These are phyloP conservation scores for Microplitis mediator DNA, from an alignment of 1,140 invertebrate genomes.

Conservation along the genomic window DNA sequence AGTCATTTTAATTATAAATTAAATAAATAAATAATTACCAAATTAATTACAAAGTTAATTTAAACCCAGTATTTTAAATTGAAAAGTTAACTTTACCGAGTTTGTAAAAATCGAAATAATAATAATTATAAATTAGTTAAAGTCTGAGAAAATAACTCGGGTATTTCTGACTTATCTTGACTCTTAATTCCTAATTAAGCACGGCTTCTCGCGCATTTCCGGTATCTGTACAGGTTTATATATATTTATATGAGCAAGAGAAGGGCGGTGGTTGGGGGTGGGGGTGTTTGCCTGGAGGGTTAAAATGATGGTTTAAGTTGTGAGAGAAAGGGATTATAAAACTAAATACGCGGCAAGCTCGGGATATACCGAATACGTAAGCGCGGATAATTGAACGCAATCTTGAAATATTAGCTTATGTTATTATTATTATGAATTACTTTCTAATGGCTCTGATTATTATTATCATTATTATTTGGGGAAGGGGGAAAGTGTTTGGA, in stretches of 20 bases:
- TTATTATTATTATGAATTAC: neutral
- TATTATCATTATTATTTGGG: neutral
- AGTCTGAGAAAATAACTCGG: neutral
- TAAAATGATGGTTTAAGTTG: neutral
- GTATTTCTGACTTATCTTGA: constrained; percentile 16
- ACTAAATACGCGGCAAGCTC: neutral
- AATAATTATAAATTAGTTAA: neutral
- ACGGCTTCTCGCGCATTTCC: neutral
- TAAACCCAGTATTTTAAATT: too few relatives aligned
- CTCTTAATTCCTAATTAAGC: constrained; percentile 48
- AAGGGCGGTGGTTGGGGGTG: neutral
- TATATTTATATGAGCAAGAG: too few relatives aligned
- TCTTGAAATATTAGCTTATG: constrained; percentile 1
- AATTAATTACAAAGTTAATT: too few relatives aligned
- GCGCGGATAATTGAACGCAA: constrained; percentile 37
- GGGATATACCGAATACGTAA: constrained; percentile 6
- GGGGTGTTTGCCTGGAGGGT: neutral
- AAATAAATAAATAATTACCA: too few relatives aligned
- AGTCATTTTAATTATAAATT: too few relatives aligned
- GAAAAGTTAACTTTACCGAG: too few relatives aligned
- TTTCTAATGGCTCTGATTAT: neutral
- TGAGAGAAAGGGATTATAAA: neutral
- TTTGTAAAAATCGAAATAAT: too few relatives aligned
- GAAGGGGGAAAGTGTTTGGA: too few relatives aligned
- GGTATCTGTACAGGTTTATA: too few relatives aligned